phyloP scores from a whole-genome alignment of 2,113 vertebrate species.

The Carlito syrichta region DNA sequence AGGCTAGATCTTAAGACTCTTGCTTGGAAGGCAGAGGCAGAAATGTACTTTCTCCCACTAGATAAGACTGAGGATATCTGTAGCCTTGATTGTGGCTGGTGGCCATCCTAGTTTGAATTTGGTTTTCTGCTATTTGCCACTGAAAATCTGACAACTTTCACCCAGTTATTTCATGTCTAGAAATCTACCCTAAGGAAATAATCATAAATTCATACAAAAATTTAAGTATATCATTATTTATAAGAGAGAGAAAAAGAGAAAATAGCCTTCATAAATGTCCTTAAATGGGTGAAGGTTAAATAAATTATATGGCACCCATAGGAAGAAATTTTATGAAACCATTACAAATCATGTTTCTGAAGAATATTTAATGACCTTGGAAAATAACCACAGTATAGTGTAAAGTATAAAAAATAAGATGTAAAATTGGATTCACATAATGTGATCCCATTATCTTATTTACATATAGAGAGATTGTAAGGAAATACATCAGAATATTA shows the following conservation, averaged over 20 bases:
- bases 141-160: conserved; percentile 22
- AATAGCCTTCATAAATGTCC: conserved; percentile 40
- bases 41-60: background rate
- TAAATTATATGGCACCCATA: conserved; percentile 51
- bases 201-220: conserved; percentile 32
- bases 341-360: conserved; percentile 61
- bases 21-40: background rate
- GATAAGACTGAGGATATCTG: background rate
- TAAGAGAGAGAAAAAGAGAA: conserved; percentile 36
- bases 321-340: conserved; percentile 61
- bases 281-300: conserved; percentile 59
- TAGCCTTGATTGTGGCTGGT: background rate
- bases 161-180: conserved; percentile 42
- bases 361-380: conserved; percentile 47
- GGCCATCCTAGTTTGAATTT: background rate
- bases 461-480: conserved; percentile 63
- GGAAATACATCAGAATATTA: conserved; percentile 47
- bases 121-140: conserved; percentile 41
- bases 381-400: conserved; percentile 22
- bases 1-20: background rate
- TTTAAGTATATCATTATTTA: conserved; percentile 38
- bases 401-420: conserved; percentile 43
- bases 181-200: conserved; percentile 51
- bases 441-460: conserved; percentile 57
- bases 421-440: conserved; percentile 52